Evolutionary conservation across 2,888 invertebrate genomes (phyloP).

Genomic region (Campoplex capitator): DNA sequence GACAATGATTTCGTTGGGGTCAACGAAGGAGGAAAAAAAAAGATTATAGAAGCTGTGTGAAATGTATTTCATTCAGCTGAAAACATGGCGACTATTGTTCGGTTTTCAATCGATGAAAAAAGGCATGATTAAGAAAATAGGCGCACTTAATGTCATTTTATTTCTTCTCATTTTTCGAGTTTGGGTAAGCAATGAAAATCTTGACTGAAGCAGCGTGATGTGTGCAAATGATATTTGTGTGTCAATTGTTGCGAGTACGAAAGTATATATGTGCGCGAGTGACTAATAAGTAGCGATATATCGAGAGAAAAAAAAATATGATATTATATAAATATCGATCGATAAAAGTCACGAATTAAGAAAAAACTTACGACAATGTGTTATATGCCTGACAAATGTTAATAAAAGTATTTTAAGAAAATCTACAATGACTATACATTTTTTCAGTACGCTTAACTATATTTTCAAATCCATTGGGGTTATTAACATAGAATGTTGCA

Average conservation of each 20-base stretch:
- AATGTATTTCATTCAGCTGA: conserved; percentile 36
- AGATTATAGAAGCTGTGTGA: neutral
- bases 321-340: conserved; percentile 3
- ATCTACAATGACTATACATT: neutral
- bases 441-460: neutral
- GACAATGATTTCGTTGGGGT: neutral
- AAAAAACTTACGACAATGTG: conserved; percentile 37
- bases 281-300: conserved; percentile 45
- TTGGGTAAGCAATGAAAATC: neutral
- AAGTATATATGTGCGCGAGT: neutral
- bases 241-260: neutral
- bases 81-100: conserved; percentile 45
- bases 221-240: neutral
- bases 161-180: conserved; percentile 4
- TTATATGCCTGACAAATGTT: conserved; percentile 35
- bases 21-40: neutral
- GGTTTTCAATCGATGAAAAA: conserved; percentile 36
- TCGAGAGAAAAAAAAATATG: conserved; percentile 21
- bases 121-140: conserved; percentile 7
- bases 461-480: neutral
- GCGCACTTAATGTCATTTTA: neutral
- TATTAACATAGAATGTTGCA: too few relatives aligned
- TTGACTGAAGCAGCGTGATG: conserved; percentile 1
- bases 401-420: conserved; percentile 65
- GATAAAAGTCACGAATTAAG: neutral